Base-by-base conservation (phyloP, 2,888 invertebrate genomes). In the Pyrochroa serraticornis region DNA sequence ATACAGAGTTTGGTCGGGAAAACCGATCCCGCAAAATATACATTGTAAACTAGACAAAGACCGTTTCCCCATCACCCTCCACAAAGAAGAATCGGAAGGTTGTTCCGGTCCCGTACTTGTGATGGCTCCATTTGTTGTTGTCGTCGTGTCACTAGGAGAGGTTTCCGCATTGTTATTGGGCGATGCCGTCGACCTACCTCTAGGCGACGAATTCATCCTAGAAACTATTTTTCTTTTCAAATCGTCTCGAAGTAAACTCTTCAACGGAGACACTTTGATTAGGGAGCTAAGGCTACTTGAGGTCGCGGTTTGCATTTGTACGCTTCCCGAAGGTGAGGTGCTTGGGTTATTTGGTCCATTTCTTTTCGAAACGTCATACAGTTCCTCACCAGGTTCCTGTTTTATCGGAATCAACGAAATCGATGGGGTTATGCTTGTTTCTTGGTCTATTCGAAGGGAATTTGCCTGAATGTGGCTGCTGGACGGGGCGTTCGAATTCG, bases 1-100 rank as follows among this genome's bases (percentile, higher is more conserved):
- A 82, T 96, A 97, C 54, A 97, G 84, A 0, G 97, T 97, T 75
- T 94, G 93, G 81, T 98, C 97, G 34, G 95, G 94, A 82, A 96
- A 98, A 43, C 92, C 88, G 73, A 98, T 95, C 70, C 93, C 91
- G 81, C 97, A 98, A 80, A 92, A 94, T 14, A 89, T 84, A 80
- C 97, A 97, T 71, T 92, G 90, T 46, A 92, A 84, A 62, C 84
- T 82, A 30, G 75, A 72, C 32, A 84, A 79, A 14, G 85, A 75
- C 1, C 85, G 82, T 68, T 81, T 79, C 69, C 83, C 75, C 54
- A 77, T 81, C 63, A 73, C 82, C 61, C 79, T 66, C 81, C 81
- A 78, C 56, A 79, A 66, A 14, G 76, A 75, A 45, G 76, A 78
- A 61, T 79, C 80, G 5, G 78, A 78, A 3, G 80, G 79, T 47